Conservation (phyloP, 53 echinoderm and acorn worm species). For the Stichopus horrens region DNA sequence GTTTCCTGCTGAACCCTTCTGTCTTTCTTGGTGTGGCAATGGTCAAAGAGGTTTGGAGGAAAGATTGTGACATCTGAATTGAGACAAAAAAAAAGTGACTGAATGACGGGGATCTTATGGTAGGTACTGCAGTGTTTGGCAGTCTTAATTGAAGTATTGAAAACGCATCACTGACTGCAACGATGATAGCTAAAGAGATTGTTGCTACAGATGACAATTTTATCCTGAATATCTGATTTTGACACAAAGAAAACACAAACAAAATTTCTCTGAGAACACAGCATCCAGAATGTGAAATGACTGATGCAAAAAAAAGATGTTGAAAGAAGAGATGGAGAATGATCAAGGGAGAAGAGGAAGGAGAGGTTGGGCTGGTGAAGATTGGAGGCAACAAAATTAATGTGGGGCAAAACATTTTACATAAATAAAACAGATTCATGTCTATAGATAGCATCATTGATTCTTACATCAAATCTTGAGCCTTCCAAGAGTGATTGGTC, state of each 20-base stretch:
- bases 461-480: slow-evolving; percentile 24
- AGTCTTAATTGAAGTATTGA: no score
- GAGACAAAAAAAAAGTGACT: not conserved
- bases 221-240: not conserved
- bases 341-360: no score
- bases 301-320: no score
- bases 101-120: not conserved
- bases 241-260: not conserved
- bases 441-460: not conserved
- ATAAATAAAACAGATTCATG: no score
- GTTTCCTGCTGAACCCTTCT: not conserved
- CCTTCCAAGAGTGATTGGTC: slow-evolving; percentile 19
- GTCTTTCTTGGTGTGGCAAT: slow-evolving; percentile 39
- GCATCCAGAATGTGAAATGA: no score
- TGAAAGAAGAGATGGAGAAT: no score
- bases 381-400: no score
- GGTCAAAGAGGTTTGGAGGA: slow-evolving; percentile 38
- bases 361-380: no score
- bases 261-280: not conserved
- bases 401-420: no score
- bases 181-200: not conserved
- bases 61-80: slow-evolving; percentile 18
- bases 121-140: no score
- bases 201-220: not conserved
- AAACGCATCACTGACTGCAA: not conserved